A percentile compares a stretch with the other conserved stretches of the same genome.
phyloP scores from a whole-genome alignment of 2,113 vertebrate species.

The Crotalus helleri region DNA sequence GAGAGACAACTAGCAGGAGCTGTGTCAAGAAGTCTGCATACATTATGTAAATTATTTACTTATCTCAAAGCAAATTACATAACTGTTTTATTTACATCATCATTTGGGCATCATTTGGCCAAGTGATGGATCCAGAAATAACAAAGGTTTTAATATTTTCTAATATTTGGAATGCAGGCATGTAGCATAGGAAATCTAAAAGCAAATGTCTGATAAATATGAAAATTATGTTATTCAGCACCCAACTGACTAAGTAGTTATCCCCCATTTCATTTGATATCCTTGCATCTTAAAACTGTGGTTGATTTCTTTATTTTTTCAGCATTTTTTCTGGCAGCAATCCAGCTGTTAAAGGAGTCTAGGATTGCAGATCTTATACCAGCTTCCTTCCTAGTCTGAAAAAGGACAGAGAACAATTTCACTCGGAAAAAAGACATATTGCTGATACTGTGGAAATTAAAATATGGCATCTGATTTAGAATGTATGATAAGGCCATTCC shows the following conservation, averaged over 20 bases:
- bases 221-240: neutral
- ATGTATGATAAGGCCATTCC: neutral
- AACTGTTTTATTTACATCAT: neutral
- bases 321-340: slow-evolving; percentile 30
- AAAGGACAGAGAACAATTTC: neutral
- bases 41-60: neutral
- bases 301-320: slow-evolving; percentile 44
- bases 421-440: neutral
- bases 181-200: neutral
- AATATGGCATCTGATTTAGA: neutral
- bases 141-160: neutral
- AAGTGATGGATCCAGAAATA: neutral
- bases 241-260: slow-evolving; percentile 44
- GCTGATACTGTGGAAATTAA: accelerated
- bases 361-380: neutral
- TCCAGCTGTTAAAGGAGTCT: slow-evolving; percentile 23
- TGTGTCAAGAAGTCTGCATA: neutral
- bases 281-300: slow-evolving; percentile 50
- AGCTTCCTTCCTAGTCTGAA: neutral
- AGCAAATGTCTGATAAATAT: neutral
- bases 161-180: neutral
- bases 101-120: neutral
- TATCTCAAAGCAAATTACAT: neutral
- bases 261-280: slow-evolving; percentile 50
- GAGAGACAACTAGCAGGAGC: neutral